Evolutionary conservation across 2,113 vertebrate species (phyloP).

Genomic region (Glaucidium brasilianum): DNA sequence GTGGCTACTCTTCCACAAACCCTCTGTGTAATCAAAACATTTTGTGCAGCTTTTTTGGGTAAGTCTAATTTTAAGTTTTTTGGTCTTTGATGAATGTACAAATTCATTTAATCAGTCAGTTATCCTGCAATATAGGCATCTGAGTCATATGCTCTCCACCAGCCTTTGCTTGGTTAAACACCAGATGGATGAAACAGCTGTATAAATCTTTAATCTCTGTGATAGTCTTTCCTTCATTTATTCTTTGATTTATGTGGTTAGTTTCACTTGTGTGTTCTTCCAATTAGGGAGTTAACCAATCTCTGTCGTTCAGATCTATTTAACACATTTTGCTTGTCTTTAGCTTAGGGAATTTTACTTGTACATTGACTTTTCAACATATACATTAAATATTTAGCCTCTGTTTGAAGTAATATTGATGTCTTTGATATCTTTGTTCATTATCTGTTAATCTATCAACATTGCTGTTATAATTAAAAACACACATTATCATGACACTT

Average conservation of each 20-base stretch:
- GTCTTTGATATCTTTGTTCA: neutral
- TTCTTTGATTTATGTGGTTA: conserved; percentile 21
- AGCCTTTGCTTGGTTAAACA: conserved; percentile 56
- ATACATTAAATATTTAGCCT: conserved; percentile 18
- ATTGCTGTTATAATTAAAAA: neutral
- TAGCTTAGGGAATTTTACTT: neutral
- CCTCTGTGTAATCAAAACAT: neutral
- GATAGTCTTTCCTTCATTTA: conserved; percentile 36
- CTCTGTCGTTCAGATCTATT: neutral
- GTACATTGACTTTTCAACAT: neutral
- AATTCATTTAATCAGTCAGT: conserved; percentile 31
- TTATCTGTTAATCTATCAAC: neutral
- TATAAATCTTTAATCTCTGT: conserved; percentile 50
- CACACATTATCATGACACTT: neutral
- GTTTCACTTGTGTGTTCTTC: conserved; percentile 18
- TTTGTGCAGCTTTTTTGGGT: neutral
- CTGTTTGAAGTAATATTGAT: neutral
- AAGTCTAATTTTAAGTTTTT: conserved; percentile 27
- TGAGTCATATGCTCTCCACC: conserved; percentile 36
- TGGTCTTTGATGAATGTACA: conserved; percentile 26
- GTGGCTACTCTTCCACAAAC: neutral
- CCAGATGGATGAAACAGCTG: conserved; percentile 60
- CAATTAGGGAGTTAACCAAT: conserved; percentile 12
- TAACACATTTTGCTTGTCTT: neutral
- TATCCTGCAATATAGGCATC: neutral